Percentiles rank a stretch among this genome's conserved stretches.
Evolutionary conservation across 1,140 invertebrate species (phyloP).

Genomic region (Drosophila prosaltans): DNA sequence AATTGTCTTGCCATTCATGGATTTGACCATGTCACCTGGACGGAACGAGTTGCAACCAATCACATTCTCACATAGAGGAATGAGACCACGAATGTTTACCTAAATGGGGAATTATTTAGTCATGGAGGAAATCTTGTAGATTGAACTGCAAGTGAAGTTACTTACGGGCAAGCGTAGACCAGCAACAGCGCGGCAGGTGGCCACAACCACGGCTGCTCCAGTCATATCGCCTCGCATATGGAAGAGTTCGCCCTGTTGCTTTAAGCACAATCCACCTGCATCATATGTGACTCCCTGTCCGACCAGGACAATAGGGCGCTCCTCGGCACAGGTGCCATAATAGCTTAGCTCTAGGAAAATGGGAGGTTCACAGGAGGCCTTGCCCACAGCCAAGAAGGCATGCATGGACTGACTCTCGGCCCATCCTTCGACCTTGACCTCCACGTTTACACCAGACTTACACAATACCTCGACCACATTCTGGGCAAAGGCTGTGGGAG

Average conservation of each 20-base stretch:
- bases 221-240: conserved; percentile 97
- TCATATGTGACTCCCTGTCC: conserved; percentile 97
- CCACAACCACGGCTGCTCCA: conserved; percentile 92
- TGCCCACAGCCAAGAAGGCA: conserved; percentile 90
- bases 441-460: conserved; percentile 86
- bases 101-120: too few relatives aligned
- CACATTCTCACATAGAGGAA: conserved; percentile 94
- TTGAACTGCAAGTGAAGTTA: too few relatives aligned
- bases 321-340: conserved; percentile 75
- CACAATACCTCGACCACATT: conserved; percentile 84
- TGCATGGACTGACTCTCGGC: conserved; percentile 89
- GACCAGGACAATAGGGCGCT: conserved; percentile 86
- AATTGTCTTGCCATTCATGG: conserved; percentile 95
- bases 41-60: conserved; percentile 92
- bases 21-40: conserved; percentile 93
- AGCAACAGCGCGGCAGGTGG: conserved; percentile 89
- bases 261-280: conserved; percentile 89
- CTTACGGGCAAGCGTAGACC: conserved; percentile 87
- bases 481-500: conserved; percentile 92
- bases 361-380: conserved; percentile 90
- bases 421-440: conserved; percentile 87
- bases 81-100: conserved; percentile 90
- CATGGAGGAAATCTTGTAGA: too few relatives aligned
- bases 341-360: conserved; percentile 90
- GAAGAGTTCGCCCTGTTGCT: conserved; percentile 73